Conservation (phyloP, 2,113 vertebrate species). For the Uropsilus gracilis region DNA sequence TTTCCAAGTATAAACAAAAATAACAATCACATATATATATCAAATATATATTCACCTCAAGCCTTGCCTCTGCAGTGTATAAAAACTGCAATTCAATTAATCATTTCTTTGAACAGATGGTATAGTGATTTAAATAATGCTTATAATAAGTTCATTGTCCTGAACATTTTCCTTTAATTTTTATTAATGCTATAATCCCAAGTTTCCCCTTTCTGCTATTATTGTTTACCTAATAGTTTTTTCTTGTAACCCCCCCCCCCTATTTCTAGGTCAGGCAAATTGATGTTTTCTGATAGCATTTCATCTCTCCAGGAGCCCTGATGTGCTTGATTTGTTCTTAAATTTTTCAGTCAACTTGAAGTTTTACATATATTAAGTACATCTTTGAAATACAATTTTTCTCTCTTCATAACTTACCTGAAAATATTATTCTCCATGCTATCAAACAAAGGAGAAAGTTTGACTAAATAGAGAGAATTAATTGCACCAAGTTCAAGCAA, state of each 20-base stretch:
- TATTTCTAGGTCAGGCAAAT: constrained; percentile 36
- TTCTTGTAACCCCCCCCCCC: not conserved
- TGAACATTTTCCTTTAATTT: not conserved
- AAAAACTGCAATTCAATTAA: not conserved
- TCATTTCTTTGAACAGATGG: not conserved
- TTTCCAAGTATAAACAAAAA: not conserved
- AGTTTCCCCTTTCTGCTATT: not conserved
- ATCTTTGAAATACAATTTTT: constrained; percentile 35
- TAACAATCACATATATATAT: not conserved
- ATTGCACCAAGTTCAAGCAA: constrained; percentile 17
- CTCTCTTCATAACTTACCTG: constrained; percentile 33
- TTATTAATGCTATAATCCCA: not conserved
- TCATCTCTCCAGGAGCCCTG: constrained; percentile 30
- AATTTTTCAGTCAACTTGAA: not conserved
- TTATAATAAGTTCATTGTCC: constrained; percentile 1
- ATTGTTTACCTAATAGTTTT: not conserved
- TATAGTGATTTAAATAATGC: constrained; percentile 13
- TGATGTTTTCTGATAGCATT: not conserved
- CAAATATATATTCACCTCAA: constrained; percentile 15
- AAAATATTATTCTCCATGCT: not conserved
- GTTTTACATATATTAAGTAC: not conserved
- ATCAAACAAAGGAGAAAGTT: not conserved
- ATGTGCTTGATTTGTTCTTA: not conserved
- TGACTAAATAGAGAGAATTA: constrained; percentile 48
- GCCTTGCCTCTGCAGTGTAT: not conserved